Evolutionary conservation across 2,113 vertebrate genomes (phyloP).

Genomic region (Rhodinocichla rosea): DNA sequence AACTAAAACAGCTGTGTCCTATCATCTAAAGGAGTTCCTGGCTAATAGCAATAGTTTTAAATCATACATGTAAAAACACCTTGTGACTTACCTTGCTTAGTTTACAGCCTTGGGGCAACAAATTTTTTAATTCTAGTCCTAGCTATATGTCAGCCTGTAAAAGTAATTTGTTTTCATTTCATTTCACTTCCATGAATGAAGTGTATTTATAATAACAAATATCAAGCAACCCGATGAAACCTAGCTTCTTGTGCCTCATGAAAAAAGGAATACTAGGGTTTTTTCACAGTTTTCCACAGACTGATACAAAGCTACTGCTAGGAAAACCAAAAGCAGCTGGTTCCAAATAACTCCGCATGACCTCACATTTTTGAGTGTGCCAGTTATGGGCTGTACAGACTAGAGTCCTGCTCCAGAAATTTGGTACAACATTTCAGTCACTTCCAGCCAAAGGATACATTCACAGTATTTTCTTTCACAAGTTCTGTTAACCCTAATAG

Average conservation of each 20-base stretch:
- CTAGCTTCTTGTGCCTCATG: background rate
- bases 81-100: background rate
- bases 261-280: background rate
- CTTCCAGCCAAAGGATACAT: background rate
- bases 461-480: background rate
- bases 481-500: background rate
- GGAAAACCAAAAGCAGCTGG: background rate
- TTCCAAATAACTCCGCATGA: background rate
- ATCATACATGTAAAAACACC: background rate
- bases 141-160: background rate
- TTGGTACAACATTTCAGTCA: background rate
- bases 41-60: background rate
- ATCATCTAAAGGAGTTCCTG: background rate
- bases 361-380: background rate
- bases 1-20: background rate
- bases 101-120: background rate
- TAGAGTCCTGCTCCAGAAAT: background rate
- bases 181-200: background rate
- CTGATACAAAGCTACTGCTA: background rate
- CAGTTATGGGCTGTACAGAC: background rate
- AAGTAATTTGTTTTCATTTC: background rate
- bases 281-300: background rate
- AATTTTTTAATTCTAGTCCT: background rate
- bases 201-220: background rate
- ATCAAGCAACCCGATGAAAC: background rate